Evolutionary conservation across 2,797 vertebrate species (phyloP).

Genomic region (Gastrophryne carolinensis): DNA sequence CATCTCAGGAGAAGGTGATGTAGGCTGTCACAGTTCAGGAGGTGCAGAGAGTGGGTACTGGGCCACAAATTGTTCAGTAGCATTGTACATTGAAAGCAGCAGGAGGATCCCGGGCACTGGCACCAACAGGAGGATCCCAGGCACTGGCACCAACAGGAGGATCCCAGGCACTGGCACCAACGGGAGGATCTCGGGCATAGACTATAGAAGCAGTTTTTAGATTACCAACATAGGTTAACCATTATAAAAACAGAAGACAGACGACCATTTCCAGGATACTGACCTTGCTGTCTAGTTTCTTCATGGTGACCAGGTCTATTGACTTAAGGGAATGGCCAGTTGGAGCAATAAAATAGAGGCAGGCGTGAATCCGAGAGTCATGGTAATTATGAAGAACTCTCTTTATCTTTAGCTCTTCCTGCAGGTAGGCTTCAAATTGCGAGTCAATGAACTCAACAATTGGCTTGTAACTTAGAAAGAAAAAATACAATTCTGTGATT

Average conservation of each 20-base stretch:
- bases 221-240: too few species aligned
- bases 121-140: too few species aligned
- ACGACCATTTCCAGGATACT: not conserved
- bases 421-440: conserved; percentile 95
- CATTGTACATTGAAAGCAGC: too few species aligned
- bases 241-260: not conserved
- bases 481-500: not conserved
- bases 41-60: too few species aligned
- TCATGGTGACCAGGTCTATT: conserved; percentile 96
- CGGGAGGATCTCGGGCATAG: too few species aligned
- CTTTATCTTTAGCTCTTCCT: conserved; percentile 96
- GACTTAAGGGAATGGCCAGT: conserved; percentile 97
- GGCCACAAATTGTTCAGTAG: too few species aligned
- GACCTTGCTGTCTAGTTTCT: conserved; percentile 98
- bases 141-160: too few species aligned
- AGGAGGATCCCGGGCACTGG: too few species aligned
- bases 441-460: conserved; percentile 96
- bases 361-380: conserved; percentile 91
- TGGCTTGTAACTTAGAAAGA: conserved; percentile 84
- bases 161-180: too few species aligned
- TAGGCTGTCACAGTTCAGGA: too few species aligned
- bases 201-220: too few species aligned
- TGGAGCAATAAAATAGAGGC: conserved; percentile 95
- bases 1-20: too few species aligned
- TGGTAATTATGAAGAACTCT: conserved; percentile 94